Evolutionary conservation across 2,113 vertebrate genomes (phyloP).

Genomic region (Paradoxurus hermaphroditus): DNA sequence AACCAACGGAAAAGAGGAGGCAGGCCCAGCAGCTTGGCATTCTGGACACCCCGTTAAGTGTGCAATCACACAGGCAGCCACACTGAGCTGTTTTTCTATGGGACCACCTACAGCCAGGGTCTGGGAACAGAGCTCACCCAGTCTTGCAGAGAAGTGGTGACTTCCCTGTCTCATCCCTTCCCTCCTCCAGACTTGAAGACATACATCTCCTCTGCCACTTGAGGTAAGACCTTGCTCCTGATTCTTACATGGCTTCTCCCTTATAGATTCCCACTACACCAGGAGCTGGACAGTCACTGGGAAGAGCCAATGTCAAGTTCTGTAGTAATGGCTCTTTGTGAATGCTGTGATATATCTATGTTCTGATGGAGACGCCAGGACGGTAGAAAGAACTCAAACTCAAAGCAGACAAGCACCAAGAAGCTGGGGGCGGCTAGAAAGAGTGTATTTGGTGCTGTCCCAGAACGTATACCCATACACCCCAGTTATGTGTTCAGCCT

Average conservation of each 20-base stretch:
- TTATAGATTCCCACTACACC: neutral
- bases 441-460: neutral
- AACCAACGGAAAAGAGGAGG: neutral
- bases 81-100: neutral
- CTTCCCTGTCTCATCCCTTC: accelerated
- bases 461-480: neutral
- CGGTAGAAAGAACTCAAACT: neutral
- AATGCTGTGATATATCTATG: neutral
- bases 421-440: neutral
- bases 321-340: neutral
- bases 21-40: neutral
- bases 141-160: neutral
- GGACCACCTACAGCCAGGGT: neutral
- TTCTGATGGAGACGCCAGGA: neutral
- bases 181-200: neutral
- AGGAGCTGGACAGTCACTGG: too few species aligned
- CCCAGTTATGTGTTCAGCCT: neutral
- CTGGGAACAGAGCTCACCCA: neutral
- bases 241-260: neutral
- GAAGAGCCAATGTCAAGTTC: neutral
- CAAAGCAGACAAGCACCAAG: neutral
- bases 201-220: neutral
- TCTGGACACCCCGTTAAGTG: accelerated
- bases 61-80: neutral
- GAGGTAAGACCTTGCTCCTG: neutral